A percentile compares a stretch with the other conserved stretches of the same genome.
phyloP scores from a whole-genome alignment of 2,888 invertebrate genomes.

The Mystacides longicornis region DNA sequence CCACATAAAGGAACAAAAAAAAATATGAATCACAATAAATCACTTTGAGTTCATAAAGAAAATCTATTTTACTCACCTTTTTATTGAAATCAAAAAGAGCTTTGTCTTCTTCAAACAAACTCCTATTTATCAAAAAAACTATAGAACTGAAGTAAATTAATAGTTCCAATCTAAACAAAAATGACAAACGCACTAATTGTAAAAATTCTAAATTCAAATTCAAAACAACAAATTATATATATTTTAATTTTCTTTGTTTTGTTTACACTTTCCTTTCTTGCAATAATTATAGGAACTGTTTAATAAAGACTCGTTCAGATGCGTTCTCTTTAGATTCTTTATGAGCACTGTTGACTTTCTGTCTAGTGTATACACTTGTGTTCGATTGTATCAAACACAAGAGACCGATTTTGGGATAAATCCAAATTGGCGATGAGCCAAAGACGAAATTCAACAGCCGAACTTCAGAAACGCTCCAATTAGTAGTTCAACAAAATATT shows the following conservation, averaged over 20 bases:
- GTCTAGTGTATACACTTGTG: neutral
- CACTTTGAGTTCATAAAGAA: neutral
- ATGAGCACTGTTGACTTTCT: neutral
- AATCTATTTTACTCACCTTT: neutral
- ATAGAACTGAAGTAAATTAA: neutral
- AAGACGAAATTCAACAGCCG: constrained; percentile 42
- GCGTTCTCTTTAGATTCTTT: neutral
- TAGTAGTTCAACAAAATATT: too few species aligned
- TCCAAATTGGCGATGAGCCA: constrained; percentile 49
- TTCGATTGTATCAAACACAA: constrained; percentile 1
- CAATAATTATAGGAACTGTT: neutral
- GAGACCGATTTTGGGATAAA: constrained; percentile 32
- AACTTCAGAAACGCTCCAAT: too few species aligned
- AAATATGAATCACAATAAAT: neutral
- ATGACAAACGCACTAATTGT: neutral
- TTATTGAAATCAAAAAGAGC: neutral
- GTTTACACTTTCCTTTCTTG: constrained; percentile 17
- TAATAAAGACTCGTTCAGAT: neutral
- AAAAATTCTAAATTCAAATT: neutral
- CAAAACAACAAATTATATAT: neutral
- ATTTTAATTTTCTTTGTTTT: neutral
- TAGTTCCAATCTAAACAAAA: neutral
- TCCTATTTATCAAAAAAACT: too few species aligned
- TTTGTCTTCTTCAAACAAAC: too few species aligned
- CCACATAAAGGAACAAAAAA: neutral